phyloP scores from a whole-genome alignment of 2,888 invertebrate species.

The Melieria crassipennis region DNA sequence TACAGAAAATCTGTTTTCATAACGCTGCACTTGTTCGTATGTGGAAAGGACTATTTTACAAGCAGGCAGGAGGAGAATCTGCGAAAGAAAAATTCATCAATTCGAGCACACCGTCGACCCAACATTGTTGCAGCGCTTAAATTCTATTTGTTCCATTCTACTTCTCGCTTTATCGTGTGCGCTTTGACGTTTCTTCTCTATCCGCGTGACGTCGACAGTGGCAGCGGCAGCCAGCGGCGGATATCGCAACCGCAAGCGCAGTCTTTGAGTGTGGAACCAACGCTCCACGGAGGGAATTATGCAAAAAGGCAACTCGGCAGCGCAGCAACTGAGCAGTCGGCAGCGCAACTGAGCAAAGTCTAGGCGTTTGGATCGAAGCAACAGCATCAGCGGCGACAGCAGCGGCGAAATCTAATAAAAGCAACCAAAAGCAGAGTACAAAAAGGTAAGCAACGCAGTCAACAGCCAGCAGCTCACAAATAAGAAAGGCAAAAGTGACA shows the following conservation, averaged over 20 bases:
- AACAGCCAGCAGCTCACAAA: too few relatives aligned
- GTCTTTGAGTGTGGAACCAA: not conserved
- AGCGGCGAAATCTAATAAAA: too few relatives aligned
- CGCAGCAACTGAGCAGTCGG: conserved; percentile 32
- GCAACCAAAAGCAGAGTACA: too few relatives aligned
- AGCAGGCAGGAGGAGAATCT: too few relatives aligned
- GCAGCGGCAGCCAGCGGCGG: not conserved
- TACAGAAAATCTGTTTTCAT: too few relatives aligned
- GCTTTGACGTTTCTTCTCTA: conserved; percentile 26
- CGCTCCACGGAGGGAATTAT: conserved; percentile 29
- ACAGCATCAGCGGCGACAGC: too few relatives aligned
- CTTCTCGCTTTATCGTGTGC: conserved; percentile 13
- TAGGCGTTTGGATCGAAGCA: too few relatives aligned
- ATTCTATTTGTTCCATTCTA: conserved; percentile 18
- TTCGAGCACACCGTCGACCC: not conserved
- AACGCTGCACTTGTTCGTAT: too few relatives aligned
- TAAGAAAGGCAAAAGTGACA: too few relatives aligned
- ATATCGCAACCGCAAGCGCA: too few relatives aligned
- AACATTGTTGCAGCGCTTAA: conserved; percentile 3
- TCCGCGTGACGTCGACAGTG: conserved; percentile 12
- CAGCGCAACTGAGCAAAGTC: conserved; percentile 18
- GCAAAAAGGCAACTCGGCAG: conserved; percentile 27
- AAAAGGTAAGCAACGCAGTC: too few relatives aligned
- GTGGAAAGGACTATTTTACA: too few relatives aligned
- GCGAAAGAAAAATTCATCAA: conserved; percentile 5